These are phyloP conservation scores for Selenia dentaria DNA, from an alignment of 2,888 invertebrate species.

Conservation along the genomic window DNA sequence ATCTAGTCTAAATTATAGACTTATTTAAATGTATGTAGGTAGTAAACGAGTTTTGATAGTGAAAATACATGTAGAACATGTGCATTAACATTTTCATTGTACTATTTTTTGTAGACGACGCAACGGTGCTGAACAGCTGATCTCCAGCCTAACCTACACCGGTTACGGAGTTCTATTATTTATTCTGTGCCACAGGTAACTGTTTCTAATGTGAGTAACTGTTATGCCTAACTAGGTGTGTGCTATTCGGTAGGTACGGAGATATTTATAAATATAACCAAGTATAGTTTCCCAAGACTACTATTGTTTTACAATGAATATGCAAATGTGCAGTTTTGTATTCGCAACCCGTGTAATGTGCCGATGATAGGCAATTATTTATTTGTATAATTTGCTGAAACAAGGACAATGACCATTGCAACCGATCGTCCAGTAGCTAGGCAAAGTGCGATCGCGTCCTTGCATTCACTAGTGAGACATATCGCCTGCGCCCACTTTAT, in stretches of 20 bases:
- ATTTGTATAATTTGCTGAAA: constrained; percentile 35
- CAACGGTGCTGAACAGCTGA: constrained; percentile 47
- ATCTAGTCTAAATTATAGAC: no score
- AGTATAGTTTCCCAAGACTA: constrained; percentile 22
- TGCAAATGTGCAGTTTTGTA: constrained; percentile 24
- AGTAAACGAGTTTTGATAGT: constrained; percentile 5
- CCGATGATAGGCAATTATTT: constrained; percentile 37
- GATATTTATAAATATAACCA: constrained; percentile 6
- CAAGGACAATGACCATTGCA: constrained; percentile 36
- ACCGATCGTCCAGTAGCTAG: constrained; percentile 46
- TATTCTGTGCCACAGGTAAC: constrained; percentile 39
- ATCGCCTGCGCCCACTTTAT: constrained; percentile 62
- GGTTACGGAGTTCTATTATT: no score
- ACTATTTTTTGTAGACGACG: constrained; percentile 15
- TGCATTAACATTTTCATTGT: constrained; percentile 15
- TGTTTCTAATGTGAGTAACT: constrained; percentile 41
- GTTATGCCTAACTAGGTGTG: constrained; percentile 33
- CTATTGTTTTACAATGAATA: constrained; percentile 40
- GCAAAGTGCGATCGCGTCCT: constrained; percentile 60
- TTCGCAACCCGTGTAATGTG: constrained; percentile 27
- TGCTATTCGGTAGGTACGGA: constrained; percentile 15
- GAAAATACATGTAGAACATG: background rate
- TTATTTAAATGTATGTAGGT: background rate
- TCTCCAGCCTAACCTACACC: constrained; percentile 39
- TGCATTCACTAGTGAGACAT: constrained; percentile 66